Conservation (phyloP, 2,113 vertebrate species). For the Phylloscopus trochilus region DNA sequence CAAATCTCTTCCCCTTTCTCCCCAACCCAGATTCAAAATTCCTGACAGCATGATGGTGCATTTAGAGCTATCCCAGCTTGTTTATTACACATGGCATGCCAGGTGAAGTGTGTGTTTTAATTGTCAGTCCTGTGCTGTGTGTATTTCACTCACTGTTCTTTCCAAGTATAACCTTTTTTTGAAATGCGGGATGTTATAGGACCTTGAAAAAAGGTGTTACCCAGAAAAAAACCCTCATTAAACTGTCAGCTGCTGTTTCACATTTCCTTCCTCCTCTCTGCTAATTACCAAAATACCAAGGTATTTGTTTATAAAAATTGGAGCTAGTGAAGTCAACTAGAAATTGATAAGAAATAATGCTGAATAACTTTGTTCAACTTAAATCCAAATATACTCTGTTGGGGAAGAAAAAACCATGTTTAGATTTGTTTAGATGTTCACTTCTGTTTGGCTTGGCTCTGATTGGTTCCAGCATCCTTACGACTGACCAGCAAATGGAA, state of each 20-base stretch:
- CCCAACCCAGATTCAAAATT: neutral
- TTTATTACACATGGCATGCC: neutral
- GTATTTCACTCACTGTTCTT: neutral
- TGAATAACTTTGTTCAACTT: neutral
- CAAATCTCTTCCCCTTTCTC: neutral
- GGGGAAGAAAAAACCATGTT: neutral
- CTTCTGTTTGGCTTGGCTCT: neutral
- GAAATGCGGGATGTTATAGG: neutral
- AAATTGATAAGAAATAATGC: neutral
- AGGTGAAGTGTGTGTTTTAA: neutral
- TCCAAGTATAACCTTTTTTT: constrained; percentile 13
- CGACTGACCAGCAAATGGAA: neutral
- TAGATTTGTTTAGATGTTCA: neutral
- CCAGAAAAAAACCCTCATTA: constrained; percentile 11
- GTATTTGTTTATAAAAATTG: neutral
- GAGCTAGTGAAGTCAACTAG: neutral
- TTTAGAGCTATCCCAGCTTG: neutral
- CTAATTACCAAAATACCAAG: constrained; percentile 51
- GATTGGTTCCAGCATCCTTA: neutral
- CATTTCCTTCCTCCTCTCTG: constrained; percentile 47
- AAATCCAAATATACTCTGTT: neutral
- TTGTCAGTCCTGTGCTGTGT: neutral
- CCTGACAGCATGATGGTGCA: neutral
- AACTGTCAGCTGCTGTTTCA: constrained; percentile 10
- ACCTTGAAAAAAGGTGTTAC: neutral